These are phyloP conservation scores for Cecidostiba fungosa DNA, from an alignment of 2,888 invertebrate genomes.

Conservation along the genomic window DNA sequence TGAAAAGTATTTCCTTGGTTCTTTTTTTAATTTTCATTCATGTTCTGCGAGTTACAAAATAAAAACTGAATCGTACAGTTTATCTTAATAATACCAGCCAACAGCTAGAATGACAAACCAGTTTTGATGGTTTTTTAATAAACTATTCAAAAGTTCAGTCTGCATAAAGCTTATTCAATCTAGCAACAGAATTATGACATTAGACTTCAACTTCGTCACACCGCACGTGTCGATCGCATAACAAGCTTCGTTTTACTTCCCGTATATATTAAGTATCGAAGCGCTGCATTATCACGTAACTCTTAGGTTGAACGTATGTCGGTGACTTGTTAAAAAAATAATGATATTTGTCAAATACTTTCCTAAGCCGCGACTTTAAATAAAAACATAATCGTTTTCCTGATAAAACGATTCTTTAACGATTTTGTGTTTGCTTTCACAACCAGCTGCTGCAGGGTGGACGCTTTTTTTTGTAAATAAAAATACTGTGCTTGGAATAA, in stretches of 20 bases:
- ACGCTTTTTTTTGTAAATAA: too few relatives aligned
- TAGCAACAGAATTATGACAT: not conserved
- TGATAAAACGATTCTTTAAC: too few relatives aligned
- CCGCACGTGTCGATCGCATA: conserved; percentile 8
- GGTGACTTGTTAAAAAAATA: conserved; percentile 5
- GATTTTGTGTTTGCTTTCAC: too few relatives aligned
- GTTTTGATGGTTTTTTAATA: not conserved
- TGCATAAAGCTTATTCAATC: not conserved
- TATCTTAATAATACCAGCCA: not conserved
- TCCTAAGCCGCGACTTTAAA: not conserved
- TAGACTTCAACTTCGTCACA: not conserved
- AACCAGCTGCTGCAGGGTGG: too few relatives aligned
- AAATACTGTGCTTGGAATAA: too few relatives aligned
- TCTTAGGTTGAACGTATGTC: conserved; percentile 18
- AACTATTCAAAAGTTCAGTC: not conserved
- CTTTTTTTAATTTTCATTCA: not conserved
- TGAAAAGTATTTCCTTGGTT: too few relatives aligned
- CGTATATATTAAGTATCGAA: not conserved
- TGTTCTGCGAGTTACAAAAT: not conserved
- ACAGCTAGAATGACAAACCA: not conserved
- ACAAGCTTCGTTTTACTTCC: not conserved
- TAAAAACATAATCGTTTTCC: not conserved
- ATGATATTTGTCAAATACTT: not conserved
- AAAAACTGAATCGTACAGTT: too few relatives aligned
- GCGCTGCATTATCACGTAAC: not conserved